phyloP scores from a whole-genome alignment of 2,888 invertebrate species.

The Piscicola geometra region DNA sequence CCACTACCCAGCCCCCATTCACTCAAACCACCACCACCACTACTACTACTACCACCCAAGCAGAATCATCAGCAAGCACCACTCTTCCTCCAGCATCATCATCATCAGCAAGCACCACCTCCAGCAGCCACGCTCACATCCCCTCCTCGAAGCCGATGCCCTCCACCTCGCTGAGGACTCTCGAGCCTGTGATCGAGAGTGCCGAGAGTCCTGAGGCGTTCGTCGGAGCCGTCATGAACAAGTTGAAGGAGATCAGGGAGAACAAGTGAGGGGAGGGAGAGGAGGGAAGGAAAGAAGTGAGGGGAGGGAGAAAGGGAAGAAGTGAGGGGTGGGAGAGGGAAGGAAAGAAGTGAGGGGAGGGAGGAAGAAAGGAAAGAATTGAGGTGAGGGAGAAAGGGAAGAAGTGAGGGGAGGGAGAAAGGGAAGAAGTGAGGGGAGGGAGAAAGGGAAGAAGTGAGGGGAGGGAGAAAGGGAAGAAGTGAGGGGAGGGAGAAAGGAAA shows the following conservation, averaged over 20 bases:
- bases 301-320: no score
- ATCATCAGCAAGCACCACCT: not conserved
- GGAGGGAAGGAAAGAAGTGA: no score
- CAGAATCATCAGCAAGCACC: not conserved
- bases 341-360: no score
- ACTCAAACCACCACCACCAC: not conserved
- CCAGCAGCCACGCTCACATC: not conserved
- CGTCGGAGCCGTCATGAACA: constrained; percentile 25
- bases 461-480: no score
- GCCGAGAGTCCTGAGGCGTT: constrained; percentile 35
- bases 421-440: no score
- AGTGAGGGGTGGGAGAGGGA: no score
- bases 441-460: no score
- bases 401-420: no score
- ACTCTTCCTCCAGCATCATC: constrained; percentile 12
- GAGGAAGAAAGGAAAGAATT: no score
- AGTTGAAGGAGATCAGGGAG: constrained; percentile 33
- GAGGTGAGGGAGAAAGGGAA: no score
- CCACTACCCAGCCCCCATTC: not conserved
- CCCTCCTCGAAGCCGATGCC: not conserved
- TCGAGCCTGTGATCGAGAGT: constrained; percentile 31
- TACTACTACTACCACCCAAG: not conserved
- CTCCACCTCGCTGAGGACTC: constrained; percentile 1
- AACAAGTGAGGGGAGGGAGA: not conserved
- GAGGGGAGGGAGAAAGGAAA: no score